Percentiles rank a stretch among this genome's conserved stretches.
These are phyloP conservation scores for Vanessa atalanta DNA, from an alignment of 1,140 invertebrate species.

Conservation along the genomic window DNA sequence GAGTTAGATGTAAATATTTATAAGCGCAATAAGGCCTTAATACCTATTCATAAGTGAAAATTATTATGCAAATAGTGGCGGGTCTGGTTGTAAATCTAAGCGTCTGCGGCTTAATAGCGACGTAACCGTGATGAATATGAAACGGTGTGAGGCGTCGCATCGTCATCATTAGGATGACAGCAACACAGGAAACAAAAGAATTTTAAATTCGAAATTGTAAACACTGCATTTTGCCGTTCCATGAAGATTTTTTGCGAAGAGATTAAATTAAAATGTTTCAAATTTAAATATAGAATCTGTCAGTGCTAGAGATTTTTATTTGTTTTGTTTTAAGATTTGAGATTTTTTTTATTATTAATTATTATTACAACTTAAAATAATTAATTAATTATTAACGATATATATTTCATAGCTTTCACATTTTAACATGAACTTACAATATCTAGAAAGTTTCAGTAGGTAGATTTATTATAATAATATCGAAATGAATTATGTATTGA, in stretches of 20 bases:
- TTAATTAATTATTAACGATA: no score
- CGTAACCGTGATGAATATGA: conserved; percentile 60
- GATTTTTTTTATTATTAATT: no score
- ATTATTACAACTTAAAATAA: no score
- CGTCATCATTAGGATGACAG: conserved; percentile 37
- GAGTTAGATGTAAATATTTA: conserved; percentile 74
- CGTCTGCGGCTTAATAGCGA: conserved; percentile 62
- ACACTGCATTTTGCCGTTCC: not conserved
- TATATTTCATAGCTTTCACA: not conserved
- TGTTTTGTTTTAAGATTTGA: no score
- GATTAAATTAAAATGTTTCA: no score
- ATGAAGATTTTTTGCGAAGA: not conserved
- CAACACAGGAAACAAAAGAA: conserved; percentile 27
- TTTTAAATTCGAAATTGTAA: conserved; percentile 8
- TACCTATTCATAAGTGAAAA: conserved; percentile 81
- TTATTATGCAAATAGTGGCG: conserved; percentile 78
- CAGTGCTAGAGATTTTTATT: no score
- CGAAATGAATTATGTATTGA: conserved; percentile 3
- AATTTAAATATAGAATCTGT: no score
- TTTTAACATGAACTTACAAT: not conserved
- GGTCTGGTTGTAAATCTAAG: conserved; percentile 61
- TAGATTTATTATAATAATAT: conserved; percentile 1
- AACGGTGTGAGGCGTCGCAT: conserved; percentile 36
- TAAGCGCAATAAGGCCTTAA: conserved; percentile 76
- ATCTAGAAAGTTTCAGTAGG: not conserved